phyloP scores from a whole-genome alignment of 2,113 vertebrate species.

The Ptilorrhoa leucosticta region DNA sequence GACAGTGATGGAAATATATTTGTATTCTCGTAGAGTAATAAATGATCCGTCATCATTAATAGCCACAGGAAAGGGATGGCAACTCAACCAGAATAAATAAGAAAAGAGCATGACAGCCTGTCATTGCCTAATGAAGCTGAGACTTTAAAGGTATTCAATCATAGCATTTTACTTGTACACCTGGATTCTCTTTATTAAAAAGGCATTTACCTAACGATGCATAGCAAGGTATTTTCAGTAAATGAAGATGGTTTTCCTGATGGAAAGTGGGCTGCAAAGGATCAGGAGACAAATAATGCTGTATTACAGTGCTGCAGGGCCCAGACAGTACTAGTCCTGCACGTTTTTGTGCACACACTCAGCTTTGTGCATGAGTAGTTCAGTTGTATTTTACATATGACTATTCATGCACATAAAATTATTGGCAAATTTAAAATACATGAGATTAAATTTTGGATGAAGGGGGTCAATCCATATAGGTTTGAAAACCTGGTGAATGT shows the following conservation, averaged over 20 bases:
- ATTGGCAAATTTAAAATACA: background rate
- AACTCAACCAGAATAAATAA: constrained; percentile 42
- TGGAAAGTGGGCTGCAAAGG: background rate
- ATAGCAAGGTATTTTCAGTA: constrained; percentile 10
- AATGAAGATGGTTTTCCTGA: background rate
- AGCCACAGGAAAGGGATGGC: constrained; percentile 25
- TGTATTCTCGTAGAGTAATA: constrained; percentile 44
- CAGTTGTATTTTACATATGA: background rate
- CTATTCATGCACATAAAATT: background rate
- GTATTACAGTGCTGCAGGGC: background rate
- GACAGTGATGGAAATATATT: constrained; percentile 1
- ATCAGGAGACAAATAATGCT: background rate
- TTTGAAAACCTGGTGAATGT: background rate
- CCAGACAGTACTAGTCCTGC: background rate
- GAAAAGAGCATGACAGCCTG: background rate
- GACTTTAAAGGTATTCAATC: constrained; percentile 39
- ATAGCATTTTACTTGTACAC: constrained; percentile 30
- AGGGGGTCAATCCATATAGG: background rate
- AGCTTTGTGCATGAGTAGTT: background rate
- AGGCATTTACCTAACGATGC: constrained; percentile 50
- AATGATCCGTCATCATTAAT: constrained; percentile 51
- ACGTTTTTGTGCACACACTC: background rate
- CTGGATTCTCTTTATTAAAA: constrained; percentile 65
- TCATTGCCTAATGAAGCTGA: constrained; percentile 50
- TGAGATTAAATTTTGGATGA: background rate